Conservation (phyloP, 2,113 vertebrate species). For the Asarcornis scutulata region DNA sequence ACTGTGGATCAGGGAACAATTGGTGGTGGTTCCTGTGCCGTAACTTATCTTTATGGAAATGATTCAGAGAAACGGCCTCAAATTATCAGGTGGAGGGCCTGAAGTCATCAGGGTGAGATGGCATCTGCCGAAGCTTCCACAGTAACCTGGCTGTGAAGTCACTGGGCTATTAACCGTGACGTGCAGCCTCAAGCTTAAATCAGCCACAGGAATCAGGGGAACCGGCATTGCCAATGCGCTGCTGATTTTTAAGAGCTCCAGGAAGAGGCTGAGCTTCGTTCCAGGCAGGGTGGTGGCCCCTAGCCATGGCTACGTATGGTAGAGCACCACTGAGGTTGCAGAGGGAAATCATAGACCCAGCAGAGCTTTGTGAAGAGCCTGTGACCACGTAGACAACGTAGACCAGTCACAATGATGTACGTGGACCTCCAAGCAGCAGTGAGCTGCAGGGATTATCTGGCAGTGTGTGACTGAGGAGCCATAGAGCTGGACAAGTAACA, state of each 20-base stretch:
- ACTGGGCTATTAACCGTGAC: background rate
- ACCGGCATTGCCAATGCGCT: background rate
- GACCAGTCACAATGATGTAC: accelerated
- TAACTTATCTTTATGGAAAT: slow-evolving; percentile 13
- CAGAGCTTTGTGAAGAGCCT: background rate
- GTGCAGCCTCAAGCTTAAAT: background rate
- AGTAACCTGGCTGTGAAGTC: background rate
- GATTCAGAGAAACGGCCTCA: slow-evolving; percentile 6
- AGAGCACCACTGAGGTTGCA: accelerated
- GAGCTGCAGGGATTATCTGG: background rate
- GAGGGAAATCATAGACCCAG: background rate
- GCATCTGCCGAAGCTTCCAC: background rate
- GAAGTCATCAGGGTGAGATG: background rate
- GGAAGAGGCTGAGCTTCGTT: background rate
- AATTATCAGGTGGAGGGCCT: background rate
- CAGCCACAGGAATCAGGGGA: background rate
- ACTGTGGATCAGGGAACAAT: background rate
- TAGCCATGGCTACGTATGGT: accelerated
- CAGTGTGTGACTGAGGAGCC: background rate
- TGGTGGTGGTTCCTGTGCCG: background rate
- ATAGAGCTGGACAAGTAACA: background rate
- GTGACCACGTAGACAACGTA: background rate
- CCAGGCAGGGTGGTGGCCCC: background rate
- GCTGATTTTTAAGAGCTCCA: background rate
- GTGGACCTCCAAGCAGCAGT: background rate